Evolutionary conservation across 2,113 vertebrate species (phyloP).

Genomic region (Lampris incognitus): DNA sequence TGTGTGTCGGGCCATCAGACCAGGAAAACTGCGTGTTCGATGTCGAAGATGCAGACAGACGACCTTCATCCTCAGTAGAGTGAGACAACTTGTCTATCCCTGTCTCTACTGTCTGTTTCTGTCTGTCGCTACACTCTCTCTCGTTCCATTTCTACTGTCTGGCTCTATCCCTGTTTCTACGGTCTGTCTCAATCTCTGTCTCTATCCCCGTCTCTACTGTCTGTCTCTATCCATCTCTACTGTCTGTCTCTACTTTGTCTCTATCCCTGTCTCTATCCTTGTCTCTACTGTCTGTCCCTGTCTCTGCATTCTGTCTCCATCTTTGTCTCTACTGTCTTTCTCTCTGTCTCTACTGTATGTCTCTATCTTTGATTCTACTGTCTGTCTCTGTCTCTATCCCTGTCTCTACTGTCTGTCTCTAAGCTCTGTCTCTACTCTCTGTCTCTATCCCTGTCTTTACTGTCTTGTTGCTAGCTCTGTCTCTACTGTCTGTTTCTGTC

Average conservation of each 20-base stretch:
- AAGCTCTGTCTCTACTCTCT: not conserved
- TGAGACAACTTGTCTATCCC: constrained; percentile 67
- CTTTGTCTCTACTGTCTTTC: constrained; percentile 64
- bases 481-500: not conserved
- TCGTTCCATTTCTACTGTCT: not conserved
- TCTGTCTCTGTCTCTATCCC: too few relatives aligned
- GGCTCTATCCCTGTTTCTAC: too few relatives aligned
- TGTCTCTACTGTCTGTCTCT: too few relatives aligned
- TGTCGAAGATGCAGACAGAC: constrained; percentile 87
- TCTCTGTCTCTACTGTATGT: not conserved
- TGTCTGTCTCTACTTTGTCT: not conserved
- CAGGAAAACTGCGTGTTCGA: constrained; percentile 90
- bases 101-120: not conserved
- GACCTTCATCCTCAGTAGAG: constrained; percentile 86
- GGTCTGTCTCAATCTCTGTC: not conserved
- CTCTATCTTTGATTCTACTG: not conserved
- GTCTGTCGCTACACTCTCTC: not conserved
- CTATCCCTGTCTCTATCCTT: not conserved
- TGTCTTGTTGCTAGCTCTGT: too few relatives aligned
- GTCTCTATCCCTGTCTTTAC: not conserved
- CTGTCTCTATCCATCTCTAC: not conserved
- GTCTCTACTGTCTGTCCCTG: constrained; percentile 16
- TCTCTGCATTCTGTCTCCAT: not conserved
- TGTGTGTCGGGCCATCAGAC: constrained; percentile 83
- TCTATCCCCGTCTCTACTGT: not conserved